phyloP scores from a whole-genome alignment of 2,888 invertebrate species.

The Morpho deidamia region DNA sequence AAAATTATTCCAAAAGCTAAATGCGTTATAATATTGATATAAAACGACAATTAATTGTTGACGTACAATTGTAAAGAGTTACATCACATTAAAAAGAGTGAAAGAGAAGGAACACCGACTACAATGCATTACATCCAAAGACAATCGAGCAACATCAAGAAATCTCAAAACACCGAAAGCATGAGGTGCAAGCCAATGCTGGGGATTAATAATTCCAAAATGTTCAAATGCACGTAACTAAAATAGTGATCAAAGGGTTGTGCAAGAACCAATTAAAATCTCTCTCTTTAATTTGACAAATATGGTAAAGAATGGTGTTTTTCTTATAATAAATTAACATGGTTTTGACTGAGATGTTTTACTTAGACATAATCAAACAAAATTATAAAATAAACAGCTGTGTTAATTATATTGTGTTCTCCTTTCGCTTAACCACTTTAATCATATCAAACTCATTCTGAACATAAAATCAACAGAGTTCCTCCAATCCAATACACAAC shows the following conservation, averaged over 20 bases:
- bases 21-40: neutral
- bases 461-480: too few relatives aligned
- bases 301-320: slow-evolving; percentile 27
- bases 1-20: neutral
- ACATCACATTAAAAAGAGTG: slow-evolving; percentile 44
- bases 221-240: slow-evolving; percentile 43
- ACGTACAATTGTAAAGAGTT: slow-evolving; percentile 11
- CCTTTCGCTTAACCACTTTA: too few relatives aligned
- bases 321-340: neutral
- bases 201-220: slow-evolving; percentile 35
- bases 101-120: slow-evolving; percentile 78
- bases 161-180: slow-evolving; percentile 44
- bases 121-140: slow-evolving; percentile 47
- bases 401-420: too few relatives aligned
- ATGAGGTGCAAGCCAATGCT: slow-evolving; percentile 72
- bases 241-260: slow-evolving; percentile 39
- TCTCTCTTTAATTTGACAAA: slow-evolving; percentile 35
- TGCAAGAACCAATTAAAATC: slow-evolving; percentile 57
- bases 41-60: neutral
- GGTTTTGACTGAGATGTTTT: too few relatives aligned
- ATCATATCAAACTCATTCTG: too few relatives aligned
- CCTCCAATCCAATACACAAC: too few relatives aligned
- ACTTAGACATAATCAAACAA: too few relatives aligned
- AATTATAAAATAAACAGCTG: too few relatives aligned
- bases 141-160: slow-evolving; percentile 46